These are phyloP conservation scores for Pangasius mekongensis DNA, from an alignment of 2,797 vertebrate genomes.

Conservation along the genomic window DNA sequence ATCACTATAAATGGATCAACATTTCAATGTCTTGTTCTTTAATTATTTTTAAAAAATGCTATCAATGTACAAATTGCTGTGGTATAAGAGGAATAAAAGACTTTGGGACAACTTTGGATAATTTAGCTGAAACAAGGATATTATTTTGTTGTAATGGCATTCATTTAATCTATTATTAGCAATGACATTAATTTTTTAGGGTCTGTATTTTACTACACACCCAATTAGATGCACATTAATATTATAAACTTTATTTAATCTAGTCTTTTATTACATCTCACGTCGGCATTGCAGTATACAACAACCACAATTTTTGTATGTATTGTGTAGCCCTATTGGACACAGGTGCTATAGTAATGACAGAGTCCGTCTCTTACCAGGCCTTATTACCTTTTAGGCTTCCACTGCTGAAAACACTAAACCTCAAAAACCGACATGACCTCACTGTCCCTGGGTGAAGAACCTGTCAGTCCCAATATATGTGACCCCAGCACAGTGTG, in stretches of 20 bases:
- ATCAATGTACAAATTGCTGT: neutral
- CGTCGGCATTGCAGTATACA: neutral
- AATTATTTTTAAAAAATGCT: neutral
- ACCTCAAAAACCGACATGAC: conserved; percentile 55
- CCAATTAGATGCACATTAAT: neutral
- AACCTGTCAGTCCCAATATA: conserved; percentile 47
- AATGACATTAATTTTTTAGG: neutral
- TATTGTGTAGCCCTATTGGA: neutral
- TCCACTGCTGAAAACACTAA: conserved; percentile 48
- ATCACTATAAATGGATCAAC: neutral
- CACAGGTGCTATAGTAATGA: neutral
- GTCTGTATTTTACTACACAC: neutral
- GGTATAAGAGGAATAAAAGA: neutral
- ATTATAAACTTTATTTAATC: neutral
- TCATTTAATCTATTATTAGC: neutral
- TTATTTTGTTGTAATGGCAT: neutral
- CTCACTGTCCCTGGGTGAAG: conserved; percentile 32
- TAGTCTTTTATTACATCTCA: neutral
- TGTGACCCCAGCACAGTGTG: conserved; percentile 23
- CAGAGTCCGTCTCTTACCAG: neutral
- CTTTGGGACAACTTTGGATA: too few relatives aligned
- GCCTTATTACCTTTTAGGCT: conserved; percentile 17
- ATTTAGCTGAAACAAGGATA: neutral
- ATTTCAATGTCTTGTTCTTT: neutral
- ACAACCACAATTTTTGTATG: neutral